Base-by-base conservation (phyloP, 2,797 vertebrate species). In the Hydrophis major region DNA sequence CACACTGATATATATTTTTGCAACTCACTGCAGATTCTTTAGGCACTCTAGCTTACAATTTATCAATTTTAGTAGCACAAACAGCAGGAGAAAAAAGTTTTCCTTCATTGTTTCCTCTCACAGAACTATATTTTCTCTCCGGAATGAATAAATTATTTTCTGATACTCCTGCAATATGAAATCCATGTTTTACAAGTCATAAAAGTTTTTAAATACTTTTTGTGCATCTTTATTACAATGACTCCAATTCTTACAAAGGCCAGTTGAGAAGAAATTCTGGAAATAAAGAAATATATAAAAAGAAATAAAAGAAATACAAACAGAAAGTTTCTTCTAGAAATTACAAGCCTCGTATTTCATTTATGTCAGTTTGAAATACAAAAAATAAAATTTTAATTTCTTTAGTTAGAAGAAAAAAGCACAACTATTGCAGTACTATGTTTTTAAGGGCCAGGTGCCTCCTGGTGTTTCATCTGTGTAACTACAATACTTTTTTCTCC, bases 381-480 rank as follows among this genome's bases (percentile, higher is more conserved):
- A 32, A 56, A 16, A 28, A 69, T 69, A 18, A n/a, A 4, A 4
- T 57, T 90, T 92, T 87, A 42, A 87, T 66, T 8, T 14, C 42
- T 50, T 20, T 86, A 83, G 42, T 88, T 89, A 56, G 42, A 32
- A 66, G n/a, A 78, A 42, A 50, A 89, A 88, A 28, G 22, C 10
- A 61, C 56, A 78, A 50, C 55, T 59, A 69, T 11, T 11, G 13
- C 53, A 69, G 7, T 14, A 86, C 27, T 20, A 13, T 20, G 42
- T 89, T 91, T 89, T 63, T 86, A 89, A 91, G 42, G 25, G 22
- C 4, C 60, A 93, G 74, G 16, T 93, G 93, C 87, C 93, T 61
- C 74, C 93, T 93, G 60, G 87, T 91, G 92, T 74, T 93, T 89
- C 60, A 89, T 42, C 0, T 86, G 93, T 18, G 57, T 59, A 92